A percentile compares a stretch with the other conserved stretches of the same genome.
These are phyloP conservation scores for Heterocephalus glaber DNA, from an alignment of 2,113 vertebrate genomes.

Conservation along the genomic window DNA sequence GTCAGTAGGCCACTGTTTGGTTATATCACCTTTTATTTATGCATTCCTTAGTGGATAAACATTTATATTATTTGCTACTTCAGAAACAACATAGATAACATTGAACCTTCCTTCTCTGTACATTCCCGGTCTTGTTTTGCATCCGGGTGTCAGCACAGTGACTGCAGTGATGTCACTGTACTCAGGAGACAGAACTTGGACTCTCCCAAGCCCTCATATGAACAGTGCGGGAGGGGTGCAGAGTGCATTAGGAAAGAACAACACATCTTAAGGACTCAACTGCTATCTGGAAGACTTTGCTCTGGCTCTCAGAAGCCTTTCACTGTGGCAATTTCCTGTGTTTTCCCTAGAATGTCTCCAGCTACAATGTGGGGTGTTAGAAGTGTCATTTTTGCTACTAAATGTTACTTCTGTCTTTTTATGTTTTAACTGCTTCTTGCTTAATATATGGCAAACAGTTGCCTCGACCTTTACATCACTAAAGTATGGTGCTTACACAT, in stretches of 20 bases:
- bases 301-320: neutral
- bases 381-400: neutral
- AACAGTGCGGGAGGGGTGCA: neutral
- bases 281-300: neutral
- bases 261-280: neutral
- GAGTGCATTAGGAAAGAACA: neutral
- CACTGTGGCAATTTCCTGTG: neutral
- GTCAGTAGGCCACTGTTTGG: neutral
- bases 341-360: neutral
- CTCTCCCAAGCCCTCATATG: neutral
- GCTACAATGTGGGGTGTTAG: neutral
- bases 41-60: neutral
- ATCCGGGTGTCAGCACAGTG: neutral
- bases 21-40: neutral
- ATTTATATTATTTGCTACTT: neutral
- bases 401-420: neutral
- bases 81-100: neutral
- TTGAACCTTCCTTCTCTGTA: neutral
- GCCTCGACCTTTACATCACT: neutral
- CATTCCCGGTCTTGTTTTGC: neutral
- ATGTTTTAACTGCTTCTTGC: neutral
- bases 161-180: neutral
- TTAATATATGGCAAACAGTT: neutral
- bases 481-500: neutral
- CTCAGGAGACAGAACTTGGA: neutral